Conservation (phyloP, 1,140 invertebrate genomes). For the Ruditapes philippinarum region DNA sequence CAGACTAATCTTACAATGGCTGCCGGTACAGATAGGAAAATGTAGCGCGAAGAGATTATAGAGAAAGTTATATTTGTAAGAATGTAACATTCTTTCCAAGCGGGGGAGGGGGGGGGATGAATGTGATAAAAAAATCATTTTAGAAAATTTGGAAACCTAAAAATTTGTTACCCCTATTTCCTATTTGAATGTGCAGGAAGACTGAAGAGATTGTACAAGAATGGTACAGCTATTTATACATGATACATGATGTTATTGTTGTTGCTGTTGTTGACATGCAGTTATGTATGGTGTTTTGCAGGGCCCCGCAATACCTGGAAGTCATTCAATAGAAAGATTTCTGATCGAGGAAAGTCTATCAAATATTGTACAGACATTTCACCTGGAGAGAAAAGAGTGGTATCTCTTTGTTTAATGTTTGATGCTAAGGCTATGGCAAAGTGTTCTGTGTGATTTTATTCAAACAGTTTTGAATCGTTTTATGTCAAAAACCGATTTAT, state of each 20-base stretch:
- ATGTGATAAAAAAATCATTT: no score
- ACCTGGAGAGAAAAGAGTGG: conserved; percentile 97
- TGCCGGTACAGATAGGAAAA: no score
- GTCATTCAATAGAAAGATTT: conserved; percentile 99
- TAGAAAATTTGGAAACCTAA: no score
- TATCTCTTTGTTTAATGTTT: conserved; percentile 81
- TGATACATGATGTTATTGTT: no score
- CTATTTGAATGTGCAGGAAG: neutral
- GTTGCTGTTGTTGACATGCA: neutral
- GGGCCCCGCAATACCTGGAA: conserved; percentile 93
- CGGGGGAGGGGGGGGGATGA: no score
- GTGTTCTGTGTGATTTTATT: neutral
- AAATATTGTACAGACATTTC: conserved; percentile 96
- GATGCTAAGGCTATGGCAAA: neutral
- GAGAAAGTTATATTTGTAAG: no score
- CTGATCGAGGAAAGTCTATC: conserved; percentile 98
- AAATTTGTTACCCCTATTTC: no score
- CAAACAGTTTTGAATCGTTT: no score
- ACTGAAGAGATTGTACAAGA: neutral
- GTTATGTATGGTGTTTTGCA: conserved; percentile 67
- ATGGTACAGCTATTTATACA: neutral
- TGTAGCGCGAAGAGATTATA: no score
- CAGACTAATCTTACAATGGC: no score
- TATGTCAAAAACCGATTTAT: no score
- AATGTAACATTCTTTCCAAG: no score